Percentiles rank a stretch among this genome's conserved stretches.
phyloP scores from a whole-genome alignment of 2,888 invertebrate species.

The Andrena minutula region DNA sequence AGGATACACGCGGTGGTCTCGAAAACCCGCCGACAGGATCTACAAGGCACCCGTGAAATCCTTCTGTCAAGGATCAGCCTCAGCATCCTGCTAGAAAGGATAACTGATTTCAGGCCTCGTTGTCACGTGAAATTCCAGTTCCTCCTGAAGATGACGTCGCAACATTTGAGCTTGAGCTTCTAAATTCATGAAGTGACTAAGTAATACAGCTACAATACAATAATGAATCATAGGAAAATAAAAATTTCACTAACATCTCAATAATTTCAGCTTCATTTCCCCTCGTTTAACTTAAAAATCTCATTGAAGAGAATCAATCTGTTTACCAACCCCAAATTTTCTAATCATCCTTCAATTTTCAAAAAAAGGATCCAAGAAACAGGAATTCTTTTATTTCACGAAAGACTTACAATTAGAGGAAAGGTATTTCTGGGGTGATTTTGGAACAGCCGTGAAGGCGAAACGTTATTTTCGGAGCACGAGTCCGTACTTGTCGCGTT shows the following conservation, averaged over 20 bases:
- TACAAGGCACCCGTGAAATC: slow-evolving; percentile 71
- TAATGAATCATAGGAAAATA: too few relatives aligned
- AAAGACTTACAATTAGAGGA: neutral
- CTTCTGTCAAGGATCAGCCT: slow-evolving; percentile 58
- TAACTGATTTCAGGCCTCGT: slow-evolving; percentile 76
- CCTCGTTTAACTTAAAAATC: too few relatives aligned
- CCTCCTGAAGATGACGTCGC: slow-evolving; percentile 34
- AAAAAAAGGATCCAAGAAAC: neutral
- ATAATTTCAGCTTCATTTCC: too few relatives aligned
- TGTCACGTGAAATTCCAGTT: slow-evolving; percentile 50
- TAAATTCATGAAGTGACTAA: slow-evolving; percentile 6
- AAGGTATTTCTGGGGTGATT: neutral
- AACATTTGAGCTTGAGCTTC: slow-evolving; percentile 37
- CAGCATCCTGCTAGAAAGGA: slow-evolving; percentile 43
- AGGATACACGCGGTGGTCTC: slow-evolving; percentile 7
- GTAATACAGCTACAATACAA: too few relatives aligned
- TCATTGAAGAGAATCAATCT: too few relatives aligned
- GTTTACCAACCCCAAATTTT: neutral
- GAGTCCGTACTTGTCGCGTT: slow-evolving; percentile 1
- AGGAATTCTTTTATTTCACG: neutral
- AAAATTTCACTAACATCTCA: too few relatives aligned
- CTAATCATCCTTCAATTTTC: neutral
- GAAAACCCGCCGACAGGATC: slow-evolving; percentile 43
- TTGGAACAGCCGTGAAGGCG: neutral
- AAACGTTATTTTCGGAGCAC: slow-evolving; percentile 24